Evolutionary conservation across 2,797 vertebrate genomes (phyloP).

Genomic region (Leptoclinus maculatus): DNA sequence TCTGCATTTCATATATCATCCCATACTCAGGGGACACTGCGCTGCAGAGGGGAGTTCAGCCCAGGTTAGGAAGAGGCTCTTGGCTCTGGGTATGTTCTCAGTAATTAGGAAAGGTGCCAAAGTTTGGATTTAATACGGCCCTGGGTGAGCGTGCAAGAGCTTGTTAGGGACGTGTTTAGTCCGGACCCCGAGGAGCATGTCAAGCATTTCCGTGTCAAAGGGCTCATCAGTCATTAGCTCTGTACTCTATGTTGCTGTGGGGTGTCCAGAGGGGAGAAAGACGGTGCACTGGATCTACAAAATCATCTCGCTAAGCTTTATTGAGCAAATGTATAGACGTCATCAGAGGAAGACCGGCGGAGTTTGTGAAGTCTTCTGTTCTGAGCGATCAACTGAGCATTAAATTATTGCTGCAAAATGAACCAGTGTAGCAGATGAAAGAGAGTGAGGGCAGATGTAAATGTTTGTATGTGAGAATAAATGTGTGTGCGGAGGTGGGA

Average conservation of each 20-base stretch:
- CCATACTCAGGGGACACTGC: constrained; percentile 69
- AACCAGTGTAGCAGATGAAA: constrained; percentile 1
- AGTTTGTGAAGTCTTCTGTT: constrained; percentile 45
- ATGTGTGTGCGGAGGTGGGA: constrained; percentile 23
- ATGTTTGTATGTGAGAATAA: constrained; percentile 35
- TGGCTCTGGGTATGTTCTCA: constrained; percentile 76
- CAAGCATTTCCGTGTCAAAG: constrained; percentile 82
- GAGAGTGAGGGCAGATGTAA: constrained; percentile 11
- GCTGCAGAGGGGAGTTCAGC: constrained; percentile 73
- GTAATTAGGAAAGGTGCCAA: constrained; percentile 85
- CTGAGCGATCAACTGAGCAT: constrained; percentile 34
- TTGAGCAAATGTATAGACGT: constrained; percentile 36
- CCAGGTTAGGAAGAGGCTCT: constrained; percentile 75
- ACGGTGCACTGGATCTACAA: constrained; percentile 45
- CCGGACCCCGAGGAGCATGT: constrained; percentile 78
- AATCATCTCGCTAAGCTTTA: constrained; percentile 58
- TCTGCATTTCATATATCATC: constrained; percentile 83
- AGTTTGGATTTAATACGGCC: constrained; percentile 83
- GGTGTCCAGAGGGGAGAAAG: constrained; percentile 55
- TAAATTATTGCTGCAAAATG: constrained; percentile 42
- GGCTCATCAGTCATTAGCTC: constrained; percentile 82
- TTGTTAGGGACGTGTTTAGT: constrained; percentile 85
- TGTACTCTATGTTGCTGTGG: constrained; percentile 55
- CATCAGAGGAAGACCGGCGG: constrained; percentile 42
- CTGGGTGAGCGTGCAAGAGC: constrained; percentile 74